Conservation (phyloP, 1,140 invertebrate genomes). For the Oedothorax gibbosus region DNA sequence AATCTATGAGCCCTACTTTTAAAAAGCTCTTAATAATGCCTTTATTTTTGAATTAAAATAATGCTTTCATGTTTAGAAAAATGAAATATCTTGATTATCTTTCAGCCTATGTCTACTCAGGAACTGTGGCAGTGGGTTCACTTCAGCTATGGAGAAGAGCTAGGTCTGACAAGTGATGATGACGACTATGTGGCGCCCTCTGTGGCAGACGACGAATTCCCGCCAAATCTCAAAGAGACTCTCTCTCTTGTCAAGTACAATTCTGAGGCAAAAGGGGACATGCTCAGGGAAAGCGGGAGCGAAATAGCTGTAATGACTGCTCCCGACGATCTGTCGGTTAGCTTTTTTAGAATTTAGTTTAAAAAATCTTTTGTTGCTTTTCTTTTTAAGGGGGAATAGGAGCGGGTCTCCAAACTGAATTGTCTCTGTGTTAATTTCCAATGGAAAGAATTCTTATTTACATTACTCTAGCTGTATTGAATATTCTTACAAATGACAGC, state of each 20-base stretch:
- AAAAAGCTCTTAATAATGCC: too few relatives aligned
- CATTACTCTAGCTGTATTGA: too few relatives aligned
- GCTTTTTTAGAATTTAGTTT: background rate
- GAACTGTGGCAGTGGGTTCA: conserved; percentile 94
- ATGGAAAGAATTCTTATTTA: too few relatives aligned
- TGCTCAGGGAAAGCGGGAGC: conserved; percentile 35
- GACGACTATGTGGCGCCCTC: conserved; percentile 76
- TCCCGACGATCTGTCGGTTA: conserved; percentile 49
- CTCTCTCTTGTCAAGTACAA: conserved; percentile 28
- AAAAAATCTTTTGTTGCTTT: background rate
- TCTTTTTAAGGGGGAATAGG: too few relatives aligned
- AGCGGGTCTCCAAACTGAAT: too few relatives aligned
- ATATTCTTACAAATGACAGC: too few relatives aligned
- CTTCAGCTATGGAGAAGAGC: conserved; percentile 89
- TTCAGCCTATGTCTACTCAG: conserved; percentile 81
- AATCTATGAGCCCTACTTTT: too few relatives aligned
- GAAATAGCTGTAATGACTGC: conserved; percentile 8
- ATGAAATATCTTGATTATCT: conserved; percentile 53
- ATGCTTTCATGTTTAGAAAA: conserved; percentile 26
- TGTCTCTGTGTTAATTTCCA: too few relatives aligned
- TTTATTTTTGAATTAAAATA: background rate
- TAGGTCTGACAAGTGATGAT: conserved; percentile 90
- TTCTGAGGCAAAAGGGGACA: conserved; percentile 40
- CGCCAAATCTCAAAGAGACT: conserved; percentile 12
- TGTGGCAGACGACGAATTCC: conserved; percentile 63